These are phyloP conservation scores for Saxidomus purpurata DNA, from an alignment of 1,140 invertebrate genomes.

Conservation along the genomic window DNA sequence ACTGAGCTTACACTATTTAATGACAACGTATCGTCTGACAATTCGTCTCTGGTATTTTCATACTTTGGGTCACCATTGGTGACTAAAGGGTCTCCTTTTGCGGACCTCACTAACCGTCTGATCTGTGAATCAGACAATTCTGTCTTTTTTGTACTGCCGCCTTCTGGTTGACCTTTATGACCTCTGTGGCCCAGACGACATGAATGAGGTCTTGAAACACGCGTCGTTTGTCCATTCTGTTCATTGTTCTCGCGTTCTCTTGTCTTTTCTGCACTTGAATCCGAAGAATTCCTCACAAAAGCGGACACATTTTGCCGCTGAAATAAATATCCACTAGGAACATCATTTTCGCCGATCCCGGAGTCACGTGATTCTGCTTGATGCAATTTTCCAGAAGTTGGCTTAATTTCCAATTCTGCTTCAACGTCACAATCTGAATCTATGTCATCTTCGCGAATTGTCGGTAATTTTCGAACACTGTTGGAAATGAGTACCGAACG, in stretches of 20 bases:
- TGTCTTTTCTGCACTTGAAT: slow-evolving; percentile 52
- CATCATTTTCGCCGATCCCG: slow-evolving; percentile 75
- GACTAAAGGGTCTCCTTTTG: neutral
- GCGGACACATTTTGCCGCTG: slow-evolving; percentile 50
- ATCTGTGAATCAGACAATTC: slow-evolving; percentile 59
- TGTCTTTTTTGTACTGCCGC: slow-evolving; percentile 33
- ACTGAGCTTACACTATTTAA: slow-evolving; percentile 52
- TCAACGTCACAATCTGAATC: slow-evolving; percentile 40
- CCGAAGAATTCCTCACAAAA: slow-evolving; percentile 33
- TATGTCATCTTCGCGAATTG: slow-evolving; percentile 65
- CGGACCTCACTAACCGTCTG: slow-evolving; percentile 40
- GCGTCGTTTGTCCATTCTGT: slow-evolving; percentile 30
- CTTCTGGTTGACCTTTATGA: slow-evolving; percentile 54
- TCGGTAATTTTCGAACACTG: slow-evolving; percentile 66
- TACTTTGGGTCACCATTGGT: slow-evolving; percentile 19
- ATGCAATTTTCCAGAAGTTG: slow-evolving; percentile 70
- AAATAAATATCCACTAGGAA: slow-evolving; percentile 64
- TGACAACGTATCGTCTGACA: slow-evolving; percentile 67
- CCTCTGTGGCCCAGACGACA: slow-evolving; percentile 72
- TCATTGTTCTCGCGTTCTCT: slow-evolving; percentile 58
- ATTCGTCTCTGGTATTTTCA: slow-evolving; percentile 54
- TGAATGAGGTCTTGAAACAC: slow-evolving; percentile 70
- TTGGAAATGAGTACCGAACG: slow-evolving; percentile 71
- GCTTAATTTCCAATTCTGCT: slow-evolving; percentile 63
- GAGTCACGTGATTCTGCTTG: slow-evolving; percentile 74